Evolutionary conservation across 2,888 invertebrate species (phyloP).

Genomic region (Apamea monoglypha): DNA sequence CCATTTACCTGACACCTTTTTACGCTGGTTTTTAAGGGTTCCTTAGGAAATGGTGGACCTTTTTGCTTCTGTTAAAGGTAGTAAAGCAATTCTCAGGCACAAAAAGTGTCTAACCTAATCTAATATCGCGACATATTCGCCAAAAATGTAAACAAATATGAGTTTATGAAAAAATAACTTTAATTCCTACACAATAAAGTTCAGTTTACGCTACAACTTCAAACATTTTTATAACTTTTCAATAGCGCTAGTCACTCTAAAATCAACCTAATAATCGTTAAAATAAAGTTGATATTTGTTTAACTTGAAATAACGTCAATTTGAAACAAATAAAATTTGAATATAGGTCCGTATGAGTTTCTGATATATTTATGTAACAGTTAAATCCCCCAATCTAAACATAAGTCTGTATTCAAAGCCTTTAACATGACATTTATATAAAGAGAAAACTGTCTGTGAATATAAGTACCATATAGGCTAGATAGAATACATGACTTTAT

Average conservation of each 20-base stretch:
- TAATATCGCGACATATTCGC: too few relatives aligned
- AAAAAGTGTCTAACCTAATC: neutral
- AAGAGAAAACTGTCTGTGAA: neutral
- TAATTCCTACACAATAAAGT: too few relatives aligned
- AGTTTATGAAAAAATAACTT: too few relatives aligned
- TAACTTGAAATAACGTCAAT: too few relatives aligned
- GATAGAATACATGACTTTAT: neutral
- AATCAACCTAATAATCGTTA: too few relatives aligned
- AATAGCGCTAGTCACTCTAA: too few relatives aligned
- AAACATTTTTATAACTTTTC: too few relatives aligned
- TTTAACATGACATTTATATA: neutral
- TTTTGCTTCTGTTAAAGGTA: slow-evolving; percentile 11
- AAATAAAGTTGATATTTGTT: too few relatives aligned
- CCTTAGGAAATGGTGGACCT: slow-evolving; percentile 8
- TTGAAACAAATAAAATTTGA: too few relatives aligned
- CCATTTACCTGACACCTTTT: slow-evolving; percentile 53
- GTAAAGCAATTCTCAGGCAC: neutral
- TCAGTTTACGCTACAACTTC: too few relatives aligned
- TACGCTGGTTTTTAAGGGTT: slow-evolving; percentile 27
- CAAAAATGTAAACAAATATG: too few relatives aligned
- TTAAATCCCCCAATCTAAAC: neutral
- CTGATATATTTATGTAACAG: neutral
- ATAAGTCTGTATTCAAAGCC: neutral
- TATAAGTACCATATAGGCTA: neutral
- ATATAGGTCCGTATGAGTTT: neutral